Conservation (phyloP, 2,888 invertebrate species). For the Cyrtodaria siliqua region DNA sequence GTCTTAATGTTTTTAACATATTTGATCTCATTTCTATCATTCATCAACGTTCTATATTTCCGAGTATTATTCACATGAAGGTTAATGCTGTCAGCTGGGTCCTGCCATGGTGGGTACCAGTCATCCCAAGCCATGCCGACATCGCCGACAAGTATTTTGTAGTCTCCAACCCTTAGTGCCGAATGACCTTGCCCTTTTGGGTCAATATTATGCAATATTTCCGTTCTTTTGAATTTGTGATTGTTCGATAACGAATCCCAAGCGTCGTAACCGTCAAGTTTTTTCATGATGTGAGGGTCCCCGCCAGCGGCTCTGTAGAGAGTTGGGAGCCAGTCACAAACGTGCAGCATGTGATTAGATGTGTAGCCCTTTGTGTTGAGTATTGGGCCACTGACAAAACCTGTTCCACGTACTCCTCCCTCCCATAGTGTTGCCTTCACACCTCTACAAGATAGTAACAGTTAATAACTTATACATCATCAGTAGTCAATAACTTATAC, state of each 20-base stretch:
- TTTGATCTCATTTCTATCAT: not conserved
- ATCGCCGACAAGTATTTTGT: conserved; percentile 80
- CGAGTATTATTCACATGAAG: conserved; percentile 57
- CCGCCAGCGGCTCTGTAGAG: conserved; percentile 90
- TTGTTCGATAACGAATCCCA: conserved; percentile 92
- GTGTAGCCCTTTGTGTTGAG: conserved; percentile 89
- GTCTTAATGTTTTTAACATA: not conserved
- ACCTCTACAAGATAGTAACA: conserved; percentile 75
- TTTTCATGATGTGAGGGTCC: conserved; percentile 64
- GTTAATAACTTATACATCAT: no score
- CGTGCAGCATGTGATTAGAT: conserved; percentile 91
- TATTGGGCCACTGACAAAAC: conserved; percentile 92
- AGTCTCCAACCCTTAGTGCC: conserved; percentile 79
- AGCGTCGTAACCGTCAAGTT: conserved; percentile 90
- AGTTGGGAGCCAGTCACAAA: conserved; percentile 96
- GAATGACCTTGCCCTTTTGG: conserved; percentile 64
- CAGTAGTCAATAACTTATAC: no score
- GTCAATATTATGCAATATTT: conserved; percentile 87
- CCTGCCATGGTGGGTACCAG: conserved; percentile 80
- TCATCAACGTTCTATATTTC: conserved; percentile 11
- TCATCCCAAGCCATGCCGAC: conserved; percentile 71
- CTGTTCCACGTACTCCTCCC: conserved; percentile 93
- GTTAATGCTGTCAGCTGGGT: conserved; percentile 55
- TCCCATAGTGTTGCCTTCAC: conserved; percentile 87
- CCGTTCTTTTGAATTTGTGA: conserved; percentile 88